Evolutionary conservation across 2,113 vertebrate species (phyloP).

Genomic region (crab-eating macaque (Macaca fascicularis)): DNA sequence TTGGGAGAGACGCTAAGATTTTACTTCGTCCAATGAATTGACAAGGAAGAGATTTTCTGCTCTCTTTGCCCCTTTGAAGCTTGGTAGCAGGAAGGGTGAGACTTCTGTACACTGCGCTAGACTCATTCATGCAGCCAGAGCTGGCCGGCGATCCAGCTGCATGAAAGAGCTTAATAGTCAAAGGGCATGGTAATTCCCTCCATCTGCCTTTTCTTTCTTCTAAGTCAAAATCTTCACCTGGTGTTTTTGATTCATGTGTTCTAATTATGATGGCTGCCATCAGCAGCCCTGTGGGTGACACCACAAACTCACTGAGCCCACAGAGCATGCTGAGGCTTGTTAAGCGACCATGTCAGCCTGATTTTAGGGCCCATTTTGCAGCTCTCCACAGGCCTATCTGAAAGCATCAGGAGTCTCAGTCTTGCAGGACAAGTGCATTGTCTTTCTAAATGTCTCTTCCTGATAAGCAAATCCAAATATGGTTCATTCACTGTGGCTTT

Average conservation of each 20-base stretch:
- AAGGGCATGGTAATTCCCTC: conserved; percentile 88
- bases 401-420: conserved; percentile 86
- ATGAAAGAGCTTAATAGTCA: conserved; percentile 83
- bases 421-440: conserved; percentile 87
- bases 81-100: conserved; percentile 78
- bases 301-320: conserved; percentile 81
- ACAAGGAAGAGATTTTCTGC: conserved; percentile 74
- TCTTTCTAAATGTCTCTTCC: conserved; percentile 89
- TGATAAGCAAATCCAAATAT: conserved; percentile 89
- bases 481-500: conserved; percentile 88
- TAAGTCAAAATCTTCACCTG: conserved; percentile 87
- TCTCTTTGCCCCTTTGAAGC: conserved; percentile 77
- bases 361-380: conserved; percentile 89
- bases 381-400: conserved; percentile 86
- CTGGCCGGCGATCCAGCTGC: conserved; percentile 59
- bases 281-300: conserved; percentile 87
- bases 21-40: conserved; percentile 51
- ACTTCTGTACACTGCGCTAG: conserved; percentile 71
- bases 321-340: conserved; percentile 85
- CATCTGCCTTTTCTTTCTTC: conserved; percentile 87
- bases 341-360: conserved; percentile 89
- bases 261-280: conserved; percentile 89
- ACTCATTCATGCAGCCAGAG: conserved; percentile 77
- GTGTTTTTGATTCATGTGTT: conserved; percentile 87
- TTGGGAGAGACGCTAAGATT: conserved; percentile 55